Base-by-base conservation (phyloP, 2,888 invertebrate genomes). In the Tipula confusa region DNA sequence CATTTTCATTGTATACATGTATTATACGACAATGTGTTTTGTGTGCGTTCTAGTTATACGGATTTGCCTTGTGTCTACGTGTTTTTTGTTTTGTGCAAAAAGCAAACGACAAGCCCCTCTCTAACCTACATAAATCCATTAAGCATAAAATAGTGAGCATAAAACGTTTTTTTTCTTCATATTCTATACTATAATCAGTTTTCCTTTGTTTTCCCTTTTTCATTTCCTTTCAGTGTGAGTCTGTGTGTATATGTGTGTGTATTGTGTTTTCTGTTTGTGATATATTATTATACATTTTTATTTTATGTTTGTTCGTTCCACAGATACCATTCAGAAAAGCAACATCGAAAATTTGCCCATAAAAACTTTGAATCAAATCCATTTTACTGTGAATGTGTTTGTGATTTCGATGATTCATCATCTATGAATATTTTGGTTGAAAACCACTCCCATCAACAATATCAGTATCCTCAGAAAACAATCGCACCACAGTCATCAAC, bases 381-480 rank as follows among this genome's bases (percentile, higher is more conserved):
- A 15, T 80, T 80, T 80, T 29, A 80, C 15, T 80, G 80, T 80
- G 80, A 80, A 29, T 80, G 80, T n/a, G 15, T 7, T 80, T 15
- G 80, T 1, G 15, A 80, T 15, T 29, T 29, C 29, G 80, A 80
- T 80, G 80, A 80, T 80, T 29, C 29, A 80, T 80, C 80, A 80
- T 80, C 80, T 29, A n/a, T 29, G 13, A 80, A 80, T 80, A n/a
- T n/a, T 80, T 29, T 31, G n/a, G 31, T 80, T n/a, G 80, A 80
- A n/a, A 80, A 80, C 80, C 80, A 80, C 80, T 80, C 80, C 80
- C 80, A 80, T 29, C 80, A 80, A 80, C 80, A 29, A 31, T 64
- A 64, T 64, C 64, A 64, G 13, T 64, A 24, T 64, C 64, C 64
- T 11, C 64, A 64, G 2, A 18, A 24, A 64, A 64, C 64, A 64